Evolutionary conservation across 2,888 invertebrate genomes (phyloP), one percentile per base, ranked within the genome.

Genomic region (Microctonus hyperodae): DNA sequence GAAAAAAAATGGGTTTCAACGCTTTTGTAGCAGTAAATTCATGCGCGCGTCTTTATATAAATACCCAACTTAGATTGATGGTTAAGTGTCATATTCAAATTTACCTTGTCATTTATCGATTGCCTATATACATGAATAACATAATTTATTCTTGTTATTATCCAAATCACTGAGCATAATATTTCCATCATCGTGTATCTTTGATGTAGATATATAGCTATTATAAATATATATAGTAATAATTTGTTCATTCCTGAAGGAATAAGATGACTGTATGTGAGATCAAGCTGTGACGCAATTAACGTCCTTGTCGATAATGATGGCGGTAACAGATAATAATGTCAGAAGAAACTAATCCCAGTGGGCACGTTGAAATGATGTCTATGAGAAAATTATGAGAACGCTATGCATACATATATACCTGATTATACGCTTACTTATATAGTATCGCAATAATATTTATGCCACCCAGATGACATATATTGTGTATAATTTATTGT

Each of bases 291-390:
- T 70, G 71, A 71, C 73, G 69, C 72, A 75, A 76, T 79, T 76
- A 78, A 70, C 75, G 76, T 79, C 78, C 78, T 78, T 77, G 78
- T 74, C 75, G 76, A 78, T 79, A 79, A 77, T 79, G 73, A 67
- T 23, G 44, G 50, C 50, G 60, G 70, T 65, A 68, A 67, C 63
- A 64, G 53, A 59, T 72, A 73, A 77, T 78, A 76, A 79, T 76
- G 73, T 73, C 72, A 69, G 68, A 73, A 74, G 73, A 73, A 75
- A 73, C 73, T 76, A 78, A 79, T 79, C 76, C 68, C 69, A 64
- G 57, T 56, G 64, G 66, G 70, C 70, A 61, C 44, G 63, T 23
- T 63, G 59, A 53, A 60, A 65, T 67, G 65, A 66, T 53, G 70
- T 56, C 71, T 74, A 73, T 76, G 78, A 78, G 78, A 76, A 78